Conservation (phyloP, 2,888 invertebrate genomes). For the Cataglyphis albicans region DNA sequence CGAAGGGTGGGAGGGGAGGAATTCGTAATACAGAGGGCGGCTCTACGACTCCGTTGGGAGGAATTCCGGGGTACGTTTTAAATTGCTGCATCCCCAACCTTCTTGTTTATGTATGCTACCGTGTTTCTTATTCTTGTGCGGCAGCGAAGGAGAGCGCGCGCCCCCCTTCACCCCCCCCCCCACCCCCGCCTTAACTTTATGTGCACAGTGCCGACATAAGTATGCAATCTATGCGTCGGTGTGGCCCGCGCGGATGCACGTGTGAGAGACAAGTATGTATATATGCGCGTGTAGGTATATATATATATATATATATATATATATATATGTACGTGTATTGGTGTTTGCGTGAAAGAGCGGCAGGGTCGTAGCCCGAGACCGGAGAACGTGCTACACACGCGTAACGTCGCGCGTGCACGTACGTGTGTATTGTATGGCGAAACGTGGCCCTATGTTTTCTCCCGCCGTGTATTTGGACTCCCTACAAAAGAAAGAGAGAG, state of each 20-base stretch:
- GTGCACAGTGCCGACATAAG: slow-evolving; percentile 84
- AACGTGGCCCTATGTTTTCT: slow-evolving; percentile 81
- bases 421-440: slow-evolving; percentile 78
- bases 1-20: slow-evolving; percentile 75
- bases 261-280: slow-evolving; percentile 5
- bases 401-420: slow-evolving; percentile 49
- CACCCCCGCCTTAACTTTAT: slow-evolving; percentile 82
- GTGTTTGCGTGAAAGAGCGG: slow-evolving; percentile 12
- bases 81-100: slow-evolving; percentile 86
- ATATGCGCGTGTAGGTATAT: slow-evolving; percentile 21
- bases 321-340: slow-evolving; percentile 38
- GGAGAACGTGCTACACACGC: slow-evolving; percentile 45
- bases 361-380: slow-evolving; percentile 43
- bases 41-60: slow-evolving; percentile 86
- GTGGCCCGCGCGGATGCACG: slow-evolving; percentile 47
- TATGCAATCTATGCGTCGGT: slow-evolving; percentile 82
- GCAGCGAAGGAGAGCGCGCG: slow-evolving; percentile 79
- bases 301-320: no score
- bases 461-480: slow-evolving; percentile 65
- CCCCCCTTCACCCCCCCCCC: slow-evolving; percentile 70
- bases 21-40: slow-evolving; percentile 86
- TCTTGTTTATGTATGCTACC: slow-evolving; percentile 86
- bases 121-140: slow-evolving; percentile 86
- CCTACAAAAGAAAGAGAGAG: slow-evolving; percentile 37
- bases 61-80: slow-evolving; percentile 86